Conservation (phyloP, 2,113 vertebrate genomes). For the Glaucomys volans region DNA sequence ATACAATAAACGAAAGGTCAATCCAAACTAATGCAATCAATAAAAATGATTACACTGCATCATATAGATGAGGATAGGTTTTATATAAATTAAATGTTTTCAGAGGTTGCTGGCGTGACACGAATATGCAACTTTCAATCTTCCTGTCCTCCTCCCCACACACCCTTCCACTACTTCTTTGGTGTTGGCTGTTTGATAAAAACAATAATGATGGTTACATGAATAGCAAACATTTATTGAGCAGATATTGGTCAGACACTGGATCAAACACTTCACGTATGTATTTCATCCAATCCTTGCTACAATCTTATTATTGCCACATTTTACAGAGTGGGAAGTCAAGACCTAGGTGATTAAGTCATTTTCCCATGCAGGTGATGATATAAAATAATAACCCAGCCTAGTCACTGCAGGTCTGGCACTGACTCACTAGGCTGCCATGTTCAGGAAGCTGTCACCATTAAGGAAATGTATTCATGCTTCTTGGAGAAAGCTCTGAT, state of each 20-base stretch:
- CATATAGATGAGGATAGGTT: background rate
- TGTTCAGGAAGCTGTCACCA: background rate
- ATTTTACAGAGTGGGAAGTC: background rate
- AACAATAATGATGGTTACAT: background rate
- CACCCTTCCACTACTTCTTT: background rate
- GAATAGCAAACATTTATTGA: background rate
- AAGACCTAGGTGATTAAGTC: background rate
- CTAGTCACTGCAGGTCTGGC: background rate
- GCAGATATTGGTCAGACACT: background rate
- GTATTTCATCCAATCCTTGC: background rate
- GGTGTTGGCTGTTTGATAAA: background rate
- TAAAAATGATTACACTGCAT: background rate
- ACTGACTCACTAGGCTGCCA: background rate
- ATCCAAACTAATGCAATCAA: background rate
- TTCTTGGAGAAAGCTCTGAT: background rate
- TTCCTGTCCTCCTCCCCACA: background rate
- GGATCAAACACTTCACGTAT: background rate
- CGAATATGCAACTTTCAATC: background rate
- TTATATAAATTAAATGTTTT: background rate
- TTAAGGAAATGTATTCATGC: background rate
- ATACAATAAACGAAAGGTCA: constrained; percentile 11
- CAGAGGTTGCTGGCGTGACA: background rate
- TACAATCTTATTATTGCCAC: background rate
- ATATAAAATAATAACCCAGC: background rate
- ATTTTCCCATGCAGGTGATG: background rate